Evolutionary conservation across 2,888 invertebrate genomes (phyloP).

Genomic region (Amblyjoppa fuscipennis): DNA sequence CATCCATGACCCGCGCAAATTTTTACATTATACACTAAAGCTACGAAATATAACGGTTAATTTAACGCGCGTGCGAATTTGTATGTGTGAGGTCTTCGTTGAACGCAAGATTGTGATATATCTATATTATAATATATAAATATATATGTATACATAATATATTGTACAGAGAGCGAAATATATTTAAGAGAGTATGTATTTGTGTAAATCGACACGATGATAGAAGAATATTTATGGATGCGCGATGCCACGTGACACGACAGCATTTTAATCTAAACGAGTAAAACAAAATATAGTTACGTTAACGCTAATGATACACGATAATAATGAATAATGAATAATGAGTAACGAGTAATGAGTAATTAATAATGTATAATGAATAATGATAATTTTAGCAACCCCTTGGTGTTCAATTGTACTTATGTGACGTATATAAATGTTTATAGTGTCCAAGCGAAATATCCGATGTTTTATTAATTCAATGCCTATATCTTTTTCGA

Average conservation of each 20-base stretch:
- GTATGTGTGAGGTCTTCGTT: conserved; percentile 57
- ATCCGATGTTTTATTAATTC: conserved; percentile 44
- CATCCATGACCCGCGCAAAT: conserved; percentile 11
- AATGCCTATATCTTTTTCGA: not conserved
- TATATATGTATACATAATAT: conserved; percentile 69
- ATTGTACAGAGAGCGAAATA: conserved; percentile 80
- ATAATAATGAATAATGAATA: conserved; percentile 72
- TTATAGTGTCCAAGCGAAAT: conserved; percentile 79
- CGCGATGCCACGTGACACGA: conserved; percentile 55
- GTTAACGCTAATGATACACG: conserved; percentile 68
- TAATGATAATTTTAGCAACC: conserved; percentile 79
- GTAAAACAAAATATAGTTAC: conserved; percentile 67
- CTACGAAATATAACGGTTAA: conserved; percentile 17
- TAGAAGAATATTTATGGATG: conserved; percentile 78
- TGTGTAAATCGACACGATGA: conserved; percentile 71
- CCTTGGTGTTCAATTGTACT: conserved; percentile 85
- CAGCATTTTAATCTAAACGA: conserved; percentile 54
- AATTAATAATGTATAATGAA: conserved; percentile 74
- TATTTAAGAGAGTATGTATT: conserved; percentile 80
- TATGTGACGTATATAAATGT: conserved; percentile 84
- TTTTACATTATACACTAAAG: not conserved
- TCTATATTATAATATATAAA: conserved; percentile 68
- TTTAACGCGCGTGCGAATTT: conserved; percentile 52
- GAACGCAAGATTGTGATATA: conserved; percentile 76
- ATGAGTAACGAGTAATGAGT: conserved; percentile 51